phyloP scores from a whole-genome alignment of 2,888 invertebrate genomes.

The Cenopis cana region DNA sequence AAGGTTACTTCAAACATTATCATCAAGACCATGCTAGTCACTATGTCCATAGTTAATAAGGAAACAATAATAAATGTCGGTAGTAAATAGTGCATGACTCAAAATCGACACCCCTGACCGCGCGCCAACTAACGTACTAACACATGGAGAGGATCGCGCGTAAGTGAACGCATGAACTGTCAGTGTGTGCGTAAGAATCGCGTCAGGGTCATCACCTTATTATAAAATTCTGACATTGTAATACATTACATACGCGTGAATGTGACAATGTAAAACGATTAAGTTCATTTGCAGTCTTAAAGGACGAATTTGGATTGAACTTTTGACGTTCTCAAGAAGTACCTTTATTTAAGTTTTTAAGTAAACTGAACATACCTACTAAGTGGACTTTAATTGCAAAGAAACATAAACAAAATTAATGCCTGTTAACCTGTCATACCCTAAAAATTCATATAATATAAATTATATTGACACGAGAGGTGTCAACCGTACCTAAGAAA shows the following conservation, averaged over 20 bases:
- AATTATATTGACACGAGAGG: no score
- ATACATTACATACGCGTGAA: not conserved
- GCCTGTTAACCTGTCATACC: no score
- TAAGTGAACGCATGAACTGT: conserved; percentile 6
- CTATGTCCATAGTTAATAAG: conserved; percentile 50
- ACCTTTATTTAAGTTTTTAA: no score
- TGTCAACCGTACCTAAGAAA: no score
- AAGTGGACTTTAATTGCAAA: no score
- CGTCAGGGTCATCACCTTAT: conserved; percentile 32
- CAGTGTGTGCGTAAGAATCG: conserved; percentile 21
- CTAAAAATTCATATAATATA: no score
- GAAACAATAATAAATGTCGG: conserved; percentile 51
- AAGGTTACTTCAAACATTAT: conserved; percentile 45
- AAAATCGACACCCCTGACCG: conserved; percentile 31
- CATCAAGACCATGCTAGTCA: conserved; percentile 45
- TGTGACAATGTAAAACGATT: no score
- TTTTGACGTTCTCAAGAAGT: no score
- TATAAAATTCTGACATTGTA: conserved; percentile 27
- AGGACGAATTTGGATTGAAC: no score
- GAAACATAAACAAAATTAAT: no score
- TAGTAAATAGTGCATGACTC: conserved; percentile 46
- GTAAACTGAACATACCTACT: no score
- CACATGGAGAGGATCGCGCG: conserved; percentile 11
- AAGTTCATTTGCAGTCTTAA: not conserved
- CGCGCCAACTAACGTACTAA: conserved; percentile 31